These are phyloP conservation scores for Sturnus vulgaris DNA, from an alignment of 2,113 vertebrate genomes.

Conservation along the genomic window DNA sequence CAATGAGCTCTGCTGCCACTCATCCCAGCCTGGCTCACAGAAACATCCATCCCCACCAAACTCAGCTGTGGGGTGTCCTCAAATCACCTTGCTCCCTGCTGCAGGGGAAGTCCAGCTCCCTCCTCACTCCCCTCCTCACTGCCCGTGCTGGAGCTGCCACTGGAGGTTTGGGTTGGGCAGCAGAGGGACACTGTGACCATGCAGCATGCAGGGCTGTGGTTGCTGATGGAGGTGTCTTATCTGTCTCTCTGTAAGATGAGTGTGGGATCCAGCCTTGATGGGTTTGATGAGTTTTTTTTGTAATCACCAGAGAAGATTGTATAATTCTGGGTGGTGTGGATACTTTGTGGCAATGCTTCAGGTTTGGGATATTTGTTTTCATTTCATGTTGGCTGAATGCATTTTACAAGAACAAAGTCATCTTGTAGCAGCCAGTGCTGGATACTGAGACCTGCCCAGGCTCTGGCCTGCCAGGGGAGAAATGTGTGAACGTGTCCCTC, in stretches of 20 bases:
- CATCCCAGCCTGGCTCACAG: rapidly evolving
- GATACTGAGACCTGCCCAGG: neutral
- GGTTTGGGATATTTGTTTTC: neutral
- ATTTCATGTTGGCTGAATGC: neutral
- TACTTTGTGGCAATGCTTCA: neutral
- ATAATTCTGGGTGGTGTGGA: neutral
- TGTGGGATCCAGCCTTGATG: neutral
- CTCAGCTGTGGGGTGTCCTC: rapidly evolving
- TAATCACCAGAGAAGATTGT: neutral
- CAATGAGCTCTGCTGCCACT: rapidly evolving
- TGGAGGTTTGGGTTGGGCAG: neutral
- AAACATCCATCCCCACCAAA: neutral
- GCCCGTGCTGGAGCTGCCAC: neutral
- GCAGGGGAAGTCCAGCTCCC: neutral
- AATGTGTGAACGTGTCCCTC: rapidly evolving
- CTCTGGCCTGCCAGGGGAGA: neutral
- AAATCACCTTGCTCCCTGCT: neutral
- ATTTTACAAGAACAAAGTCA: neutral
- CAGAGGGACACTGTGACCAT: neutral
- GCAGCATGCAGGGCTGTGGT: neutral
- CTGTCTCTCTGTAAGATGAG: neutral
- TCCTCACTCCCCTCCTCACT: neutral
- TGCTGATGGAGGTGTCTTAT: neutral
- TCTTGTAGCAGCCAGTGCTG: neutral
- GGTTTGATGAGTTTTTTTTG: neutral